These are phyloP conservation scores for Leptopilina drosophilae DNA, from an alignment of 2,888 invertebrate species.

Conservation along the genomic window DNA sequence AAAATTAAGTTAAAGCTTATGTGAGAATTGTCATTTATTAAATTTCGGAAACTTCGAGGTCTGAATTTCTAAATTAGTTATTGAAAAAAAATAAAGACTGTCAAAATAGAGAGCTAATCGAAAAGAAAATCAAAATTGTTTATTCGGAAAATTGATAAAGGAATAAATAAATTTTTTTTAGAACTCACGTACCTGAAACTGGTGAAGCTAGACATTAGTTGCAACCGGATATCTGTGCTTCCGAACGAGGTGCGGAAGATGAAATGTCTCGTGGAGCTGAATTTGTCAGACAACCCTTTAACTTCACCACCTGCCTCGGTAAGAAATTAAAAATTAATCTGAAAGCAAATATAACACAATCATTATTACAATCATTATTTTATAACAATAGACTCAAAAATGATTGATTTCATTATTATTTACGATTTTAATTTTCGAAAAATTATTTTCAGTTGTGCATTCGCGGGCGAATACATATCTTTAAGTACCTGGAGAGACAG, in stretches of 20 bases:
- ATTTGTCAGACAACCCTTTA: slow-evolving; percentile 92
- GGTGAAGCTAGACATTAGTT: slow-evolving; percentile 91
- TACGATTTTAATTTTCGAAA: background rate
- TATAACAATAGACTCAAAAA: too few species aligned
- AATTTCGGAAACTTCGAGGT: too few species aligned
- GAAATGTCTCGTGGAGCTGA: slow-evolving; percentile 88
- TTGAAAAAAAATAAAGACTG: too few species aligned
- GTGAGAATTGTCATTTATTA: too few species aligned
- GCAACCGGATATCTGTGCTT: slow-evolving; percentile 92
- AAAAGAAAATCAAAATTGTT: too few species aligned
- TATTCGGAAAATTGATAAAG: background rate
- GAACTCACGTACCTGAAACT: slow-evolving; percentile 93
- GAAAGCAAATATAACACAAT: too few species aligned
- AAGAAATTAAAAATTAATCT: background rate
- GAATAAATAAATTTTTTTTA: slow-evolving; percentile 69
- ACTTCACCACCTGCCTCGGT: slow-evolving; percentile 95
- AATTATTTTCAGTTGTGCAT: slow-evolving; percentile 87
- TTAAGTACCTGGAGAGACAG: slow-evolving; percentile 94
- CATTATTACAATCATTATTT: too few species aligned
- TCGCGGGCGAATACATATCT: slow-evolving; percentile 95
- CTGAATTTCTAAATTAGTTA: too few species aligned
- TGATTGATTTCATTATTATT: too few species aligned
- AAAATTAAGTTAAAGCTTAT: too few species aligned
- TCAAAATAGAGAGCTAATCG: too few species aligned
- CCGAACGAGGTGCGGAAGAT: slow-evolving; percentile 93